A percentile compares a stretch with the other conserved stretches of the same genome.
These are phyloP conservation scores for Python bivittatus DNA, from an alignment of 2,113 vertebrate genomes.

Conservation along the genomic window DNA sequence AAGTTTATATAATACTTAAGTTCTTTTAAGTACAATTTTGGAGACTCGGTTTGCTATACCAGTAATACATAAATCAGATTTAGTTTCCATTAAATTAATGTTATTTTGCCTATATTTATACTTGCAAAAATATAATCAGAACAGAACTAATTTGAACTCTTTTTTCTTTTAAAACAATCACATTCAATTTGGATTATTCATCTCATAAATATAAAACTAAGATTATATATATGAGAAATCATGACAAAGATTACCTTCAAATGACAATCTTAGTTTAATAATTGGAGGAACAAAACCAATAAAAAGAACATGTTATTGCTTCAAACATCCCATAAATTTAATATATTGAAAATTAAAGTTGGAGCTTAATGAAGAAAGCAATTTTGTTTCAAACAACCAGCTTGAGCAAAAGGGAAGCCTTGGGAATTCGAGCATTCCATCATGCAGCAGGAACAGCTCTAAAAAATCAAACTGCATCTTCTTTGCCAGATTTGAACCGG, in stretches of 20 bases:
- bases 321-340: slow-evolving; percentile 52
- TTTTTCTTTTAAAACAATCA: slow-evolving; percentile 23
- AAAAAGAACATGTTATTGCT: slow-evolving; percentile 55
- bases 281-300: slow-evolving; percentile 60
- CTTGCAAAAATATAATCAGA: fast-evolving
- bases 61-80: fast-evolving
- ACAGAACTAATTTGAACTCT: not conserved
- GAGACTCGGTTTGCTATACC: not conserved
- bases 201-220: slow-evolving; percentile 36
- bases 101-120: fast-evolving
- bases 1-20: not conserved
- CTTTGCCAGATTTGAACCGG: not conserved
- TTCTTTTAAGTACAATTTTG: not conserved
- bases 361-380: slow-evolving; percentile 62
- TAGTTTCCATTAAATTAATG: fast-evolving
- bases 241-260: slow-evolving; percentile 55
- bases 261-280: slow-evolving; percentile 65
- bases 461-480: not conserved
- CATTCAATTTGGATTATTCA: slow-evolving; percentile 36
- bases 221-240: slow-evolving; percentile 40
- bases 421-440: slow-evolving; percentile 22
- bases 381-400: slow-evolving; percentile 56
- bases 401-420: slow-evolving; percentile 53
- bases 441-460: not conserved
- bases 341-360: slow-evolving; percentile 62